These are phyloP conservation scores for Plemyria rubiginata DNA, from an alignment of 2,888 invertebrate genomes.

Conservation along the genomic window DNA sequence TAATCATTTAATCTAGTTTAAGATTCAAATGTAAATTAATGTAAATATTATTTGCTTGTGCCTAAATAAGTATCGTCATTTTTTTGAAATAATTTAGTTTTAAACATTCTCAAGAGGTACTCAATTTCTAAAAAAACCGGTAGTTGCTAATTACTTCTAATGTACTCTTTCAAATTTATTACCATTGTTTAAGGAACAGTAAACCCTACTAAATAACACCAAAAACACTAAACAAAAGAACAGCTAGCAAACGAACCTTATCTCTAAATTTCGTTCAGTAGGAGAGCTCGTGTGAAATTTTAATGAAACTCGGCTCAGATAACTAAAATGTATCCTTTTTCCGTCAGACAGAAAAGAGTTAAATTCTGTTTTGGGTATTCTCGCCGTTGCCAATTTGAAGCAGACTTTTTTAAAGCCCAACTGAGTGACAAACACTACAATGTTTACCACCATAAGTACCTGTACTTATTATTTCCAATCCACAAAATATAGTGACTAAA, in stretches of 20 bases:
- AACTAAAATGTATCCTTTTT: conserved; percentile 46
- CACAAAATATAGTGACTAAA: neutral
- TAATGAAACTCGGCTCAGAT: conserved; percentile 45
- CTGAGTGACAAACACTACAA: conserved; percentile 7
- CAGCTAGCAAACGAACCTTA: conserved; percentile 43
- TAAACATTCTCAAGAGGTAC: too few relatives aligned
- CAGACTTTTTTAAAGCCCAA: conserved; percentile 9
- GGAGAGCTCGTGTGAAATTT: conserved; percentile 45
- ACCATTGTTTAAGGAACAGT: conserved; percentile 21
- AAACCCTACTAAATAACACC: conserved; percentile 39
- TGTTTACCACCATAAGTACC: neutral
- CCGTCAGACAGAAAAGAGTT: conserved; percentile 35
- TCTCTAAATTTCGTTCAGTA: conserved; percentile 45
- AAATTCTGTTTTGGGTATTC: conserved; percentile 25
- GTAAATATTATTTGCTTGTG: neutral
- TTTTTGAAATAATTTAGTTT: too few relatives aligned
- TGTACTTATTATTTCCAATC: neutral
- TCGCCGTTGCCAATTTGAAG: conserved; percentile 24
- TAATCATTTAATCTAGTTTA: neutral
- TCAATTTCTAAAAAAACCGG: too few relatives aligned
- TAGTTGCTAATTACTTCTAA: too few relatives aligned
- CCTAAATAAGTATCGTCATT: too few relatives aligned
- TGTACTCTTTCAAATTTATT: conserved; percentile 8
- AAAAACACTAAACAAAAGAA: conserved; percentile 48
- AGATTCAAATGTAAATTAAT: neutral